These are phyloP conservation scores for Sciurus carolinensis DNA, from an alignment of 2,797 vertebrate species.

Conservation along the genomic window DNA sequence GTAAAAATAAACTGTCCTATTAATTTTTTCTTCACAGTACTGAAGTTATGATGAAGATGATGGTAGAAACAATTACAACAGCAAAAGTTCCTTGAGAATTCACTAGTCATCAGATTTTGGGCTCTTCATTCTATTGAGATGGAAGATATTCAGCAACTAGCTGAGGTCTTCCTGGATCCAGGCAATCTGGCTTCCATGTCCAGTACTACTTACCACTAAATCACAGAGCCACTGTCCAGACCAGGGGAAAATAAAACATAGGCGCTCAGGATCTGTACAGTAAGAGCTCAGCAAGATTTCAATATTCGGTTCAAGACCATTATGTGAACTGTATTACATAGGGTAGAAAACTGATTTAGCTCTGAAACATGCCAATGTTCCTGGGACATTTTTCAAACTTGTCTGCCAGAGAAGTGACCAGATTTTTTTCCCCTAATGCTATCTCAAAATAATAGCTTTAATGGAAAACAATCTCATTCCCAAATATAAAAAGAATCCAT, in stretches of 20 bases:
- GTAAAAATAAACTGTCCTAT: neutral
- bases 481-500: slow-evolving; percentile 61
- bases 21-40: neutral
- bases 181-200: neutral
- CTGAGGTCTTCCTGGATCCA: neutral
- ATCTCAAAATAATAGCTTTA: slow-evolving; percentile 58
- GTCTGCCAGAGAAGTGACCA: neutral
- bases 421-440: neutral
- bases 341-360: slow-evolving; percentile 22
- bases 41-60: neutral
- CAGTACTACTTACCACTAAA: slow-evolving; percentile 46
- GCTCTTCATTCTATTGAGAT: neutral
- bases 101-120: neutral
- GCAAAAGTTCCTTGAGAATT: neutral
- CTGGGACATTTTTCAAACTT: slow-evolving; percentile 53
- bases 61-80: neutral
- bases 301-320: slow-evolving; percentile 63
- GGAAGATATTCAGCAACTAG: slow-evolving; percentile 45
- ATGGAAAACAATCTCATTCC: slow-evolving; percentile 17
- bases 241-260: slow-evolving; percentile 57
- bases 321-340: neutral
- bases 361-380: slow-evolving; percentile 62
- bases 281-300: slow-evolving; percentile 48
- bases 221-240: slow-evolving; percentile 43
- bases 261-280: neutral